Evolutionary conservation across 2,888 invertebrate species (phyloP).

Genomic region (Lasioglossum villosulum): DNA sequence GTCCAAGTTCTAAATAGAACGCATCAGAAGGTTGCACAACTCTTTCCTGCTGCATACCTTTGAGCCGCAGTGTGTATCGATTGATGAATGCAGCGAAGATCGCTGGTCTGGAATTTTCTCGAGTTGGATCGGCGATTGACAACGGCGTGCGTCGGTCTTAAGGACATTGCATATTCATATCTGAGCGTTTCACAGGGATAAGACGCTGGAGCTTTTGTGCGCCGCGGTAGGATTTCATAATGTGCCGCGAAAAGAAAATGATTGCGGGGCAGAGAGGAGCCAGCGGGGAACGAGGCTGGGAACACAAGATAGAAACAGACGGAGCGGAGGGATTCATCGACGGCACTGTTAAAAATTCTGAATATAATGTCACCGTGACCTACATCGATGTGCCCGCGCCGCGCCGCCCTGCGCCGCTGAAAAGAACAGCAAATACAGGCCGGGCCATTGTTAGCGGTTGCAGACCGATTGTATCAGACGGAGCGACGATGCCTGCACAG

Average conservation of each 20-base stretch:
- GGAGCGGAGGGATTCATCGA: conserved; percentile 39
- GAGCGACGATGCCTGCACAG: conserved; percentile 56
- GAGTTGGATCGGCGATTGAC: neutral
- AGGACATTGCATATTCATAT: conserved; percentile 34
- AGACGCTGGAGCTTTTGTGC: conserved; percentile 52
- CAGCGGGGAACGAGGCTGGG: neutral
- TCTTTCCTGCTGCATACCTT: neutral
- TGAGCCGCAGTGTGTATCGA: neutral
- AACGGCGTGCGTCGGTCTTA: neutral
- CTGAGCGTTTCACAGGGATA: conserved; percentile 57
- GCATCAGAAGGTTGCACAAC: neutral
- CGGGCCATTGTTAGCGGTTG: conserved; percentile 60
- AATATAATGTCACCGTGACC: conserved; percentile 69
- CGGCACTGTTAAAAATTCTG: conserved; percentile 57
- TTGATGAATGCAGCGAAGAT: neutral
- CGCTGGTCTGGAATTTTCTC: neutral
- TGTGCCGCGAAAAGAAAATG: neutral
- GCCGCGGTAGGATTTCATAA: conserved; percentile 29
- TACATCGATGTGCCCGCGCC: conserved; percentile 56
- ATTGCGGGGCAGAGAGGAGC: neutral
- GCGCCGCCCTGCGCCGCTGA: conserved; percentile 46
- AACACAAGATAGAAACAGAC: conserved; percentile 27
- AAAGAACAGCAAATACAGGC: conserved; percentile 67
- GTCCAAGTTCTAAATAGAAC: neutral
- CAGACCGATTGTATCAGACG: conserved; percentile 65